phyloP scores from a whole-genome alignment of 1,140 invertebrate genomes.

The Macrocentrus cingulum region DNA sequence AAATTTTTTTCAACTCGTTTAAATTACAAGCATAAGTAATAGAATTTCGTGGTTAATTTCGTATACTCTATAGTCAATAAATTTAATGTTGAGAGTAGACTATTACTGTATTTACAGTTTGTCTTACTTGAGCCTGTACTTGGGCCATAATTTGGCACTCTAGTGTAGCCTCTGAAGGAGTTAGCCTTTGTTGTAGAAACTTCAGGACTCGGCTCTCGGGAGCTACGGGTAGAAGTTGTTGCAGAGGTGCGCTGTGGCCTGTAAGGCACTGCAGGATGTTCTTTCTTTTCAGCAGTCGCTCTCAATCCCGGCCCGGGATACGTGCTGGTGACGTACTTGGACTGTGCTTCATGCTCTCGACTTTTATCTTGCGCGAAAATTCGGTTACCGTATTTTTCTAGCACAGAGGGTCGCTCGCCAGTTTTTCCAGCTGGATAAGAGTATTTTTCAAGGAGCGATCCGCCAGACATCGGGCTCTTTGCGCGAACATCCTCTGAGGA shows the following conservation, averaged over 20 bases:
- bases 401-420: slow-evolving; percentile 45
- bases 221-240: slow-evolving; percentile 39
- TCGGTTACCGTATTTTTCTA: slow-evolving; percentile 47
- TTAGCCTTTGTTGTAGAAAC: slow-evolving; percentile 37
- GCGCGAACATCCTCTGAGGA: slow-evolving; percentile 43
- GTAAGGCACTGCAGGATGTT: slow-evolving; percentile 38
- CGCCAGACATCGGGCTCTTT: slow-evolving; percentile 44
- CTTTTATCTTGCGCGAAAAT: slow-evolving; percentile 44
- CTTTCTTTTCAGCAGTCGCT: slow-evolving; percentile 46
- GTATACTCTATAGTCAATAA: too few relatives aligned
- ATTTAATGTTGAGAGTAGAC: too few relatives aligned
- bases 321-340: slow-evolving; percentile 35
- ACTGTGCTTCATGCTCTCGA: slow-evolving; percentile 42
- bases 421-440: slow-evolving; percentile 40
- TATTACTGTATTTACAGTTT: too few relatives aligned
- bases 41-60: too few relatives aligned
- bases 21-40: too few relatives aligned
- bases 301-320: slow-evolving; percentile 42
- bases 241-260: slow-evolving; percentile 40
- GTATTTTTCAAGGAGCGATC: slow-evolving; percentile 50
- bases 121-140: slow-evolving; percentile 39
- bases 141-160: slow-evolving; percentile 41
- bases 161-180: slow-evolving; percentile 42
- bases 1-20: too few relatives aligned
- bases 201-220: slow-evolving; percentile 52